Conservation (phyloP, 1,140 invertebrate genomes). For the Oryctes rhinoceros region DNA sequence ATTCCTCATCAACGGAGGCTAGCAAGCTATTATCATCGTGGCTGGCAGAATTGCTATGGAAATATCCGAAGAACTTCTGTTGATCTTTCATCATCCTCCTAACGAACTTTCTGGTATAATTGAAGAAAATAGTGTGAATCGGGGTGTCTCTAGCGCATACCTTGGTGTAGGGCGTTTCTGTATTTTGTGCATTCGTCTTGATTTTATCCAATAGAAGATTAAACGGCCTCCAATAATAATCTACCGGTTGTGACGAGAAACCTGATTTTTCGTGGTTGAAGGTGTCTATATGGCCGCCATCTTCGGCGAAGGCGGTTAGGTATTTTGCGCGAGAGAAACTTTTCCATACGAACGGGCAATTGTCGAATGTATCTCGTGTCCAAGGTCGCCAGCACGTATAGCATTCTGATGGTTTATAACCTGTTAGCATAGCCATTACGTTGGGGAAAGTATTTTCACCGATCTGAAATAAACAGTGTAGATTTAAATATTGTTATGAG, state of each 20-base stretch:
- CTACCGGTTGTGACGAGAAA: not conserved
- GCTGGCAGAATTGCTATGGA: conserved; percentile 1
- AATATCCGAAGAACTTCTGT: conserved; percentile 11
- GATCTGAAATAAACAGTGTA: not conserved
- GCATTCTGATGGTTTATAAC: not conserved
- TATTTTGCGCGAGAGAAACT: not conserved
- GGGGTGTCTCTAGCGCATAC: not conserved
- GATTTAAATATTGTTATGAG: no score
- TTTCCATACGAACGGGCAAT: not conserved
- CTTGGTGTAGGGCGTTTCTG: not conserved
- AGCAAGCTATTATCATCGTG: not conserved
- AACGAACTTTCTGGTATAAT: not conserved
- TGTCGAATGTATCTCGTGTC: not conserved
- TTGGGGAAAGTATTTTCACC: conserved; percentile 24
- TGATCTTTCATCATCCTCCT: not conserved
- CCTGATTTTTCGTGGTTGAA: not conserved
- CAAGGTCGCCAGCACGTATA: not conserved
- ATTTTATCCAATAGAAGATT: not conserved
- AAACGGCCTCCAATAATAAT: conserved; percentile 36
- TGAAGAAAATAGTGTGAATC: not conserved
- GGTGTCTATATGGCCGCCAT: not conserved
- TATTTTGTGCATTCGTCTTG: not conserved
- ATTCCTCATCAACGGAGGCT: not conserved
- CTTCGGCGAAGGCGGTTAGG: not conserved
- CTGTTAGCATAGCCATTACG: conserved; percentile 2